These are phyloP conservation scores for Hydrotaea diabolus DNA, from an alignment of 2,888 invertebrate genomes.

Conservation along the genomic window DNA sequence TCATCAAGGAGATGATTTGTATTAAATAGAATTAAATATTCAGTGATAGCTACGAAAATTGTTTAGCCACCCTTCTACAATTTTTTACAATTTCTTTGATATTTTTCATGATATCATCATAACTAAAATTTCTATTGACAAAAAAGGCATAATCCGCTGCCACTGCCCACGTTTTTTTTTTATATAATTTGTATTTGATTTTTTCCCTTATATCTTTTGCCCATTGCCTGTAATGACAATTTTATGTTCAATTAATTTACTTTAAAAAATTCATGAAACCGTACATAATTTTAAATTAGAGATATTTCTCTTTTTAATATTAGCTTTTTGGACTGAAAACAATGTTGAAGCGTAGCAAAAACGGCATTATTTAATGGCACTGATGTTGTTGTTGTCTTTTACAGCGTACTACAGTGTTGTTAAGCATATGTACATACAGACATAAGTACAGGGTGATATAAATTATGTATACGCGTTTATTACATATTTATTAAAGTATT, in stretches of 20 bases:
- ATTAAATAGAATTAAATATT: too few species aligned
- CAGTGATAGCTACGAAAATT: too few species aligned
- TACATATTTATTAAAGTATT: too few species aligned
- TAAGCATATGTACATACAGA: background rate
- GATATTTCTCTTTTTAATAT: slow-evolving; percentile 20
- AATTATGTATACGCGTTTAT: background rate
- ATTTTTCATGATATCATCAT: too few species aligned
- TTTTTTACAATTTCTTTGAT: too few species aligned
- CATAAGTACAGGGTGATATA: background rate
- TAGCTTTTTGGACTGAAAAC: slow-evolving; percentile 7
- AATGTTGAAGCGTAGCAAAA: background rate
- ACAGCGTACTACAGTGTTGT: background rate
- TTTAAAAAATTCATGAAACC: background rate
- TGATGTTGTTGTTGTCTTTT: slow-evolving; percentile 20
- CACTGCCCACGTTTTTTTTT: too few species aligned
- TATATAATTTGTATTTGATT: too few species aligned
- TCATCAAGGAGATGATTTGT: too few species aligned
- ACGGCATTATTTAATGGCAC: slow-evolving; percentile 7
- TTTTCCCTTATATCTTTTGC: too few species aligned
- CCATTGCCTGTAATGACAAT: background rate
- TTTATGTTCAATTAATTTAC: slow-evolving; percentile 24
- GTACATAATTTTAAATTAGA: slow-evolving; percentile 7
- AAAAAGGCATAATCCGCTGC: too few species aligned
- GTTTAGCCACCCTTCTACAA: too few species aligned
- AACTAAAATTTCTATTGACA: too few species aligned